Percentiles rank a stretch among this genome's conserved stretches.
Conservation (phyloP, 2,113 vertebrate genomes). For the Uria lomvia region DNA sequence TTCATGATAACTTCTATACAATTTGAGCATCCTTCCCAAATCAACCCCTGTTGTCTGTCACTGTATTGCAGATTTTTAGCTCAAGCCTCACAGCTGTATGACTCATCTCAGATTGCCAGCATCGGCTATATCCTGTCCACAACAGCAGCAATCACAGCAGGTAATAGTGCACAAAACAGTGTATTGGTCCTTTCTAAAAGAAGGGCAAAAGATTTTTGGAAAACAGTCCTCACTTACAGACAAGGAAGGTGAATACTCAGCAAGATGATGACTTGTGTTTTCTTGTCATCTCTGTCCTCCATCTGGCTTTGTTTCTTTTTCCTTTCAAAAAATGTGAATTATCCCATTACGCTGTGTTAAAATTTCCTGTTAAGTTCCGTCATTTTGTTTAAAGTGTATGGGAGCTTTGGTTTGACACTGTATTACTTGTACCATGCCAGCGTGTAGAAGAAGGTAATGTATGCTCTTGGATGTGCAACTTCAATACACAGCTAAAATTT, state of each 20-base stretch:
- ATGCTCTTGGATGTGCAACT: neutral
- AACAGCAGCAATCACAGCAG: slow-evolving; percentile 81
- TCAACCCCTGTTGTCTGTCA: neutral
- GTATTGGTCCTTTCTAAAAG: neutral
- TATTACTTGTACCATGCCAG: neutral
- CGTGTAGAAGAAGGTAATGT: neutral
- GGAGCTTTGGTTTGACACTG: neutral
- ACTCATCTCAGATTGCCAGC: slow-evolving; percentile 87
- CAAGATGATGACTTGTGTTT: neutral
- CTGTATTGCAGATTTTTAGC: slow-evolving; percentile 83
- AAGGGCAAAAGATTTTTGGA: neutral
- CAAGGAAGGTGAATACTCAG: neutral
- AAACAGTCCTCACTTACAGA: neutral
- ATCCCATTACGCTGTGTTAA: neutral
- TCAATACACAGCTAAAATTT: neutral
- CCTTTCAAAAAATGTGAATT: neutral
- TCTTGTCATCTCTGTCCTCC: neutral
- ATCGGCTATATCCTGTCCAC: slow-evolving; percentile 92
- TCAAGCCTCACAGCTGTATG: slow-evolving; percentile 86
- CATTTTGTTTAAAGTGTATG: neutral
- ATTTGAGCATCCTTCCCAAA: neutral
- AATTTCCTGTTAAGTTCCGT: neutral
- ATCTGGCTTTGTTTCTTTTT: neutral
- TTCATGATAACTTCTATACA: neutral
- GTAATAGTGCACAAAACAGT: slow-evolving; percentile 68